Evolutionary conservation across 23 tunicate genomes (phyloP).

Genomic region (Corella eumyota): DNA sequence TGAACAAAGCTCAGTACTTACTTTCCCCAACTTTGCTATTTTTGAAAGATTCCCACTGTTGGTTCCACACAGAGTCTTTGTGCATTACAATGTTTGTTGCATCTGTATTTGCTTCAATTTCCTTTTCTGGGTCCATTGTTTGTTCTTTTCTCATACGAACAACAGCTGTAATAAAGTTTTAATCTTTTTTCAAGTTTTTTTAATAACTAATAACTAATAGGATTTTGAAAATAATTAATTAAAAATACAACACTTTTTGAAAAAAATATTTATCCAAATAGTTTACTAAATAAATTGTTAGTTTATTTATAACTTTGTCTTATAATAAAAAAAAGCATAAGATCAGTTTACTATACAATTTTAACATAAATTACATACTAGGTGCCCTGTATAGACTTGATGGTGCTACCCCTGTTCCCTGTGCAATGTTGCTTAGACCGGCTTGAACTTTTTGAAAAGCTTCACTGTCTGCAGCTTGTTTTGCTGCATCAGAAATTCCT

Average conservation of each 20-base stretch:
- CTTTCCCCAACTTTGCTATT: constrained; percentile 84
- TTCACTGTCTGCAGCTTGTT: constrained; percentile 79
- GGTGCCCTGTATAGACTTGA: constrained; percentile 60
- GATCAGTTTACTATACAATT: no score
- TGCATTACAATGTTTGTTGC: constrained; percentile 85
- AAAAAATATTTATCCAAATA: no score
- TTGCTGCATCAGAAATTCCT: constrained; percentile 77
- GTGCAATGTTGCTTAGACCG: constrained; percentile 35
- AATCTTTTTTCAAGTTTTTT: not conserved
- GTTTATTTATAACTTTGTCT: not conserved
- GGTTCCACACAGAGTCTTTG: constrained; percentile 89
- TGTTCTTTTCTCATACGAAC: constrained; percentile 39
- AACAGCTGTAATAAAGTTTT: constrained; percentile 5
- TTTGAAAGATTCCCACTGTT: constrained; percentile 91
- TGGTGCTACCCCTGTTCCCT: constrained; percentile 76
- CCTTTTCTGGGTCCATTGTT: constrained; percentile 22
- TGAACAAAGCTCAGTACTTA: constrained; percentile 6
- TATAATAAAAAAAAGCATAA: no score
- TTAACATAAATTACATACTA: no score
- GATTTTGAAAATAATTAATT: no score
- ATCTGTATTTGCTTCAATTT: constrained; percentile 60
- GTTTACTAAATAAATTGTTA: no score
- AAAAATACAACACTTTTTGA: no score
- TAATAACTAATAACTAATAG: not conserved
- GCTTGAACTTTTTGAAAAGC: constrained; percentile 78